Conservation (phyloP, 2,888 invertebrate species). For the Stenolophus ochropezus region DNA sequence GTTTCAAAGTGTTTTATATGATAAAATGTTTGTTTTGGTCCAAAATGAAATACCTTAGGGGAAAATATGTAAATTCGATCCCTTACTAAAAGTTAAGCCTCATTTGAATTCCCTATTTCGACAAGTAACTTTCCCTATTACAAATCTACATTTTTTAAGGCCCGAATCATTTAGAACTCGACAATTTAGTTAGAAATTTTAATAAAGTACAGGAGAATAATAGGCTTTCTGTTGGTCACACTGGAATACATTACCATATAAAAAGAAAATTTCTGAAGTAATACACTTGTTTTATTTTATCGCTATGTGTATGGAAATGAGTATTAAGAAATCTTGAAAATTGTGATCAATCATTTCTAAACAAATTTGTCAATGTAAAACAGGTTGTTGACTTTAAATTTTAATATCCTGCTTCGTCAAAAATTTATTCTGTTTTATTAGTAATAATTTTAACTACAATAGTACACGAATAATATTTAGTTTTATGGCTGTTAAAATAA, state of each 20-base stretch:
- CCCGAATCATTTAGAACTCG: conserved; percentile 12
- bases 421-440: too few species aligned
- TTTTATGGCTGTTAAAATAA: too few species aligned
- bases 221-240: conserved; percentile 20
- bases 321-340: conserved; percentile 32
- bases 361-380: not conserved
- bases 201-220: conserved; percentile 41
- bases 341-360: not conserved
- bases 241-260: conserved; percentile 51
- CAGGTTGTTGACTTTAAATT: too few species aligned
- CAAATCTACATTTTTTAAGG: conserved; percentile 51
- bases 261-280: conserved; percentile 25
- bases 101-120: conserved; percentile 50
- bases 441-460: too few species aligned
- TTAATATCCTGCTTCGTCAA: too few species aligned
- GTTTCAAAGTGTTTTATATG: conserved; percentile 10
- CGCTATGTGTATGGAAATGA: conserved; percentile 5
- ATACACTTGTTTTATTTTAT: conserved; percentile 47
- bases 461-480: too few species aligned
- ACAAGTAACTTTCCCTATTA: conserved; percentile 50
- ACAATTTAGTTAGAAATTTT: conserved; percentile 44
- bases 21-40: conserved; percentile 38
- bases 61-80: conserved; percentile 51
- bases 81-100: conserved; percentile 48
- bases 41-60: conserved; percentile 42